These are phyloP conservation scores for Apogon hyalosoma DNA, from an alignment of 2,797 vertebrate species.

Conservation along the genomic window DNA sequence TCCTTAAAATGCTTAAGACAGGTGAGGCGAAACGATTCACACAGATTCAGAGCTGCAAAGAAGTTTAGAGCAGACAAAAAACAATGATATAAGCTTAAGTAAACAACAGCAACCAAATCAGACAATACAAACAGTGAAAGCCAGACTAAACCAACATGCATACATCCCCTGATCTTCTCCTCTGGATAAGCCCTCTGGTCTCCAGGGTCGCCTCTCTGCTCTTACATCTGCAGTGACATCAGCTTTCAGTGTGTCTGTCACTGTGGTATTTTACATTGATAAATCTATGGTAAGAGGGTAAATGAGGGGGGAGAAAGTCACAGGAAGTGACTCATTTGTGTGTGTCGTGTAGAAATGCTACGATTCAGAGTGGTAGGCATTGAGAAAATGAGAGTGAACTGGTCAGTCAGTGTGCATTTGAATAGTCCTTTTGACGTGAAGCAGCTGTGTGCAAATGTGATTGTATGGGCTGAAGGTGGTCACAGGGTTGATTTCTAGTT, in stretches of 20 bases:
- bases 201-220: constrained; percentile 4
- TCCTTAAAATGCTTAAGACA: constrained; percentile 5
- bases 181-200: constrained; percentile 48
- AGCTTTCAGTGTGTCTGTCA: background rate
- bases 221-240: background rate
- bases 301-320: constrained; percentile 27
- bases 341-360: background rate
- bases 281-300: constrained; percentile 16
- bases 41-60: constrained; percentile 31
- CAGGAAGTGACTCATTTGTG: constrained; percentile 13
- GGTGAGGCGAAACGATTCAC: constrained; percentile 4
- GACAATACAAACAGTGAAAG: constrained; percentile 68
- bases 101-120: constrained; percentile 65
- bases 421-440: constrained; percentile 48
- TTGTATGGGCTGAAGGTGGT: constrained; percentile 47
- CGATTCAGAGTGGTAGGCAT: constrained; percentile 6
- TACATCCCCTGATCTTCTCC: constrained; percentile 46
- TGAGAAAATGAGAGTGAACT: constrained; percentile 1
- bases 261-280: constrained; percentile 9
- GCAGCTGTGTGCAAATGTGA: constrained; percentile 74
- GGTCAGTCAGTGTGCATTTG: constrained; percentile 37
- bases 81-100: constrained; percentile 45
- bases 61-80: constrained; percentile 47
- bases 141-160: constrained; percentile 67
- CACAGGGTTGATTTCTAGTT: constrained; percentile 45